Evolutionary conservation across 2,113 vertebrate species (phyloP).

Genomic region (Petaurus breviceps): DNA sequence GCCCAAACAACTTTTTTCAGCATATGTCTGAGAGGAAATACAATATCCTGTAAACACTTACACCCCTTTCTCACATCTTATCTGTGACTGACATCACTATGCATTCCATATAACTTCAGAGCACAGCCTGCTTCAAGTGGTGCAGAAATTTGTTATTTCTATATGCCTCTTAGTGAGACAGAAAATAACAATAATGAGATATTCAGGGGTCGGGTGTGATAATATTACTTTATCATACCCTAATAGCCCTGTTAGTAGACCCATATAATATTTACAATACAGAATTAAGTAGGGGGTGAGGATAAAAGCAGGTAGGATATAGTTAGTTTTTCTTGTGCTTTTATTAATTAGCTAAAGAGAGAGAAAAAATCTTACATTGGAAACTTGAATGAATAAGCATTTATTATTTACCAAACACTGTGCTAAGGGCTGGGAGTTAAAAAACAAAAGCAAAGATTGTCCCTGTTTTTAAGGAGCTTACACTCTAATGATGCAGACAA

Average conservation of each 20-base stretch:
- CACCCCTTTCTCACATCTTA: constrained; percentile 71
- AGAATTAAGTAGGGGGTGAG: background rate
- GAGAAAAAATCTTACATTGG: background rate
- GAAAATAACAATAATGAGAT: background rate
- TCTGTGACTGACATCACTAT: constrained; percentile 70
- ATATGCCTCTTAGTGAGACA: background rate
- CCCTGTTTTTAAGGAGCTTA: background rate
- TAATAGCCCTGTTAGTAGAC: background rate
- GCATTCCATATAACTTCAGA: constrained; percentile 60
- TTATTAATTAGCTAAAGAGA: background rate
- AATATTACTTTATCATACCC: background rate
- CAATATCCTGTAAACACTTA: constrained; percentile 77
- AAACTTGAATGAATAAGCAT: background rate
- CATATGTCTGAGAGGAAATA: constrained; percentile 72
- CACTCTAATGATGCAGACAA: background rate
- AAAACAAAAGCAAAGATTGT: background rate
- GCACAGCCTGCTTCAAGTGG: constrained; percentile 41
- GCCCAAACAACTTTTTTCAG: constrained; percentile 65
- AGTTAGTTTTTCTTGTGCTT: background rate
- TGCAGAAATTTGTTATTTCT: constrained; percentile 24
- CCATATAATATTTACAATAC: background rate
- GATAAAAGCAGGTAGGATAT: background rate
- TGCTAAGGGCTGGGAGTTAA: background rate
- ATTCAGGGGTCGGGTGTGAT: background rate
- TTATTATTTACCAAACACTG: background rate